phyloP scores from a whole-genome alignment of 2,888 invertebrate species.

The Torymus aiolomorphi region DNA sequence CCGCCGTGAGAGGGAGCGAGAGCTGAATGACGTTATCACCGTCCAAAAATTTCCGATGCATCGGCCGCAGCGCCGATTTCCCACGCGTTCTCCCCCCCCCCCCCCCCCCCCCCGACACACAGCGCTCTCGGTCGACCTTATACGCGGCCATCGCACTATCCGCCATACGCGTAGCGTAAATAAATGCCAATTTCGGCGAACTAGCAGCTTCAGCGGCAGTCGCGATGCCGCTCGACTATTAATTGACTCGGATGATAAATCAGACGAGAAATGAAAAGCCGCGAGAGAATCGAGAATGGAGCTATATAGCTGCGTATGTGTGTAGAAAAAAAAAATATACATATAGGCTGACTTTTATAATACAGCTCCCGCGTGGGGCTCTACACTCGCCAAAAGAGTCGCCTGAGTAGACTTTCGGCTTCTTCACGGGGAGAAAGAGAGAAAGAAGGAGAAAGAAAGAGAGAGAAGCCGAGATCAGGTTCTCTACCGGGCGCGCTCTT shows the following conservation, averaged over 20 bases:
- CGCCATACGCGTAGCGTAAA: conserved; percentile 27
- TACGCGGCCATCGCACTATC: no score
- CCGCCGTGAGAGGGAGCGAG: no score
- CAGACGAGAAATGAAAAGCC: conserved; percentile 29
- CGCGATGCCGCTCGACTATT: conserved; percentile 66
- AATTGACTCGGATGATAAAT: conserved; percentile 72
- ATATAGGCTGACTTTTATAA: conserved; percentile 61
- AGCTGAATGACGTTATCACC: conserved; percentile 12
- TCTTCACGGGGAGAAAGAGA: no score
- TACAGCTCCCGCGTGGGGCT: background rate
- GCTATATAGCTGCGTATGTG: no score
- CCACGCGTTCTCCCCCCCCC: conserved; percentile 8
- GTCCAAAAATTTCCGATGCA: conserved; percentile 9
- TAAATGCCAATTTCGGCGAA: conserved; percentile 65
- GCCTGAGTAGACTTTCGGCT: no score
- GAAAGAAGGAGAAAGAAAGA: background rate
- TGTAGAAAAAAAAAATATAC: conserved; percentile 16
- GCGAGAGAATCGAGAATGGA: no score
- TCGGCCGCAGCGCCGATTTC: conserved; percentile 16
- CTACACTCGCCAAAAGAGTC: no score
- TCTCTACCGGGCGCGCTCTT: conserved; percentile 47
- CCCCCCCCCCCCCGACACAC: no score
- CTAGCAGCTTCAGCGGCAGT: background rate
- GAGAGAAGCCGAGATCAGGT: conserved; percentile 65
- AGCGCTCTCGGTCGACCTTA: no score